Base-by-base conservation (phyloP, 1,140 invertebrate genomes). In the Ostrea edulis region DNA sequence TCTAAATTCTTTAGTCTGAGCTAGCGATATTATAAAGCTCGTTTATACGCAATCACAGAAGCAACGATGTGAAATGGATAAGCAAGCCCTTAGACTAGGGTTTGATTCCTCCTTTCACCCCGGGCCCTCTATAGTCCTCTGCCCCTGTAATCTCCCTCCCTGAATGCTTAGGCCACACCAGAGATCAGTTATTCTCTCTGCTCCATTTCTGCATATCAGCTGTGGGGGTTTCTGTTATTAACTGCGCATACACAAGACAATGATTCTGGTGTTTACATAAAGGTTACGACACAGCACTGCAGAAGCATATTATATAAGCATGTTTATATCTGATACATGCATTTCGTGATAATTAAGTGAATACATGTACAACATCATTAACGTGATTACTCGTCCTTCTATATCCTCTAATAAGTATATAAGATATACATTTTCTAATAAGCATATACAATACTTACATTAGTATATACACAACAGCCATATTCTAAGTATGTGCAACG, bases 121-220 rank as follows among this genome's bases (percentile, higher is more conserved):
- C 55, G 25, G 68, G 68, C 25, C 22, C 9, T 35, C 22, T 35
- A 29, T 11, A 22, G 68, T 77, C 68, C 68, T 77, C 25, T 77
- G 68, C 68, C 68, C 68, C 68, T 25, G 68, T 77, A 77, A 77
- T 77, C 68, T 77, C 68, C 68, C 68, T 77, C 68, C 68, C 68
- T 77, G 14, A 77, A 77, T 77, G 68, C 68, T 77, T 77, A 77
- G 68, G 68, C 68, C 68, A 35, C 68, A 44, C 25, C 22, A 29
- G 4, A 11, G 2, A 44, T 35, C 29, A 8, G 35, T 35, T 25
- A 14, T 14, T 77, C 29, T 71, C 65, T 77, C 29, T 77, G 55
- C 55, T 62, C 55, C 55, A 62, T 7, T 17, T 62, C n/a, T 62
- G 17, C n/a, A 2, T 5, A 2, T 62, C 7, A n/a, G 55, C 17